phyloP scores from a whole-genome alignment of 2,888 invertebrate genomes.

The Apeira syringaria region DNA sequence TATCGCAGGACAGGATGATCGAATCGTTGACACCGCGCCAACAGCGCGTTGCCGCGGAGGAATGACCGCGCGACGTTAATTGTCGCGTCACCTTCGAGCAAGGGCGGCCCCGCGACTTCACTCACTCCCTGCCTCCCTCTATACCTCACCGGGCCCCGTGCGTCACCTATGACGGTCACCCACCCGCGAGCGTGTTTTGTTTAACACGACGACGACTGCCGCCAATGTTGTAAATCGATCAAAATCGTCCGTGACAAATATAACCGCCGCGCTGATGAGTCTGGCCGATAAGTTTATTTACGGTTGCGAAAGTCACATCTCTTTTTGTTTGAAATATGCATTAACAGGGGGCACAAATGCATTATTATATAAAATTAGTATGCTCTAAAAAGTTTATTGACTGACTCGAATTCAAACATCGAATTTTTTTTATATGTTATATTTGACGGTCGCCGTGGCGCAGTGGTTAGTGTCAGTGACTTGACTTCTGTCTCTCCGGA shows the following conservation, averaged over 20 bases:
- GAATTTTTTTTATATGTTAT: no score
- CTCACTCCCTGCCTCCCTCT: constrained; percentile 38
- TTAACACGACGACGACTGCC: constrained; percentile 27
- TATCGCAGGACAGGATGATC: constrained; percentile 70
- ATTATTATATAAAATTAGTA: no score
- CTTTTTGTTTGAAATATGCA: no score
- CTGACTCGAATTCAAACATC: no score
- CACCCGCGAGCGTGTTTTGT: constrained; percentile 51
- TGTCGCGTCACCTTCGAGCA: constrained; percentile 78
- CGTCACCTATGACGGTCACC: constrained; percentile 57
- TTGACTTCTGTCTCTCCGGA: no score
- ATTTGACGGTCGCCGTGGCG: no score
- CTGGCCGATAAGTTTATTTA: constrained; percentile 1
- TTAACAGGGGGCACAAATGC: no score
- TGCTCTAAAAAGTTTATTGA: no score
- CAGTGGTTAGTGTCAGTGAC: no score
- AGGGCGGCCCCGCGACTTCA: constrained; percentile 58
- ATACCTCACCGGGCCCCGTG: constrained; percentile 29
- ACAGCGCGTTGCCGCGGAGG: constrained; percentile 45
- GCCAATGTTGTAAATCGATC: constrained; percentile 22
- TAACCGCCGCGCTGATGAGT: constrained; percentile 20
- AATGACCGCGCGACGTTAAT: constrained; percentile 78
- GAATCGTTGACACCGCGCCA: constrained; percentile 80
- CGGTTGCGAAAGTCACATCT: background rate
- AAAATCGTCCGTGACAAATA: constrained; percentile 29